phyloP scores from a whole-genome alignment of 2,888 invertebrate species.

The Meliscaeva auricollis region DNA sequence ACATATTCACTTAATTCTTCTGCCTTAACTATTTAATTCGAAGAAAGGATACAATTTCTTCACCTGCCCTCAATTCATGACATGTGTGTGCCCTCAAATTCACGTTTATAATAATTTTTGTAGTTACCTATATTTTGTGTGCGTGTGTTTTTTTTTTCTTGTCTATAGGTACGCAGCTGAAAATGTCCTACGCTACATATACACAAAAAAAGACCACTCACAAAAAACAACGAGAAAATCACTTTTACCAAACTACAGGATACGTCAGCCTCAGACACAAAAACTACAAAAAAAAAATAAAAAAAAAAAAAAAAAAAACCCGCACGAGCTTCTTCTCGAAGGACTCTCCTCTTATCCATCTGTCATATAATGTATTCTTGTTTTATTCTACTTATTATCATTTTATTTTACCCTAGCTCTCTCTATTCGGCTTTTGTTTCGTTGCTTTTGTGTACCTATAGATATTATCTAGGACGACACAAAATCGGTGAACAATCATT shows the following conservation, averaged over 20 bases:
- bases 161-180: slow-evolving; percentile 54
- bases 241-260: slow-evolving; percentile 52
- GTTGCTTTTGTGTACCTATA: slow-evolving; percentile 5
- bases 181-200: slow-evolving; percentile 46
- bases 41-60: slow-evolving; percentile 54
- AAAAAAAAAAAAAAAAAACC: slow-evolving; percentile 1
- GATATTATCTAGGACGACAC: slow-evolving; percentile 44
- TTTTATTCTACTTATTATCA: slow-evolving; percentile 28
- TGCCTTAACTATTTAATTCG: slow-evolving; percentile 18
- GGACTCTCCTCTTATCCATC: slow-evolving; percentile 71
- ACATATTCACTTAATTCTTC: slow-evolving; percentile 13
- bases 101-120: slow-evolving; percentile 56
- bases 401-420: not conserved
- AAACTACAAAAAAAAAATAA: not conserved
- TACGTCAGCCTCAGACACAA: slow-evolving; percentile 34
- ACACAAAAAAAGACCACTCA: slow-evolving; percentile 77
- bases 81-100: slow-evolving; percentile 66
- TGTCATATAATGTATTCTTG: slow-evolving; percentile 58
- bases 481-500: slow-evolving; percentile 69
- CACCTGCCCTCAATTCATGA: slow-evolving; percentile 71
- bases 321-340: slow-evolving; percentile 56
- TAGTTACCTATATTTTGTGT: too few relatives aligned
- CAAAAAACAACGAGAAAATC: slow-evolving; percentile 73
- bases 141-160: slow-evolving; percentile 8
- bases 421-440: slow-evolving; percentile 1